These are phyloP conservation scores for Charina bottae DNA, from an alignment of 2,113 vertebrate genomes.

Conservation along the genomic window DNA sequence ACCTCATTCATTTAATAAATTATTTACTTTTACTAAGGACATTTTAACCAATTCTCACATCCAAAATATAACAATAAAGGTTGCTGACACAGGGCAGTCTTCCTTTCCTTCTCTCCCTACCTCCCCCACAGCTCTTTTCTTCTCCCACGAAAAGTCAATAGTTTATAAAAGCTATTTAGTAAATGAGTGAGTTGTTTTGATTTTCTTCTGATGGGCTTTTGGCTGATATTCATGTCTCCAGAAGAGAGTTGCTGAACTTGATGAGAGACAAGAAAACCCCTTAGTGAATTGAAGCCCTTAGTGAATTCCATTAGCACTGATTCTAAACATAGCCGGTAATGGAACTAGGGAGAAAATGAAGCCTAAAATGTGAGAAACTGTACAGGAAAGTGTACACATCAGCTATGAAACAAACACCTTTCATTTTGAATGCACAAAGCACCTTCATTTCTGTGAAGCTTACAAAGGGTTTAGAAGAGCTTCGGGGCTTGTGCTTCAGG, in stretches of 20 bases:
- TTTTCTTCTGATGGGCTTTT: slow-evolving; percentile 50
- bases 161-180: slow-evolving; percentile 18
- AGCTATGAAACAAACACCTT: neutral
- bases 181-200: neutral
- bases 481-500: neutral
- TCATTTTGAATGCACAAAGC: neutral
- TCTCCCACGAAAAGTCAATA: neutral
- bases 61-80: slow-evolving; percentile 10
- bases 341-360: neutral
- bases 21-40: neutral
- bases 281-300: slow-evolving; percentile 31
- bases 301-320: slow-evolving; percentile 13
- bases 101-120: neutral
- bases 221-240: slow-evolving; percentile 15
- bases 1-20: neutral
- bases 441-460: neutral
- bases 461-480: neutral
- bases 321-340: neutral
- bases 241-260: slow-evolving; percentile 36
- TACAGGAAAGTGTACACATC: neutral
- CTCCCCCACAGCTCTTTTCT: neutral
- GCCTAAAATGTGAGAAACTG: slow-evolving; percentile 25
- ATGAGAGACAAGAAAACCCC: slow-evolving; percentile 13
- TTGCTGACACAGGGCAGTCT: neutral
- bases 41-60: slow-evolving; percentile 3